Percentiles rank a stretch among this genome's conserved stretches.
Evolutionary conservation across 2,888 invertebrate species (phyloP).

Genomic region (Trachelus stipa): DNA sequence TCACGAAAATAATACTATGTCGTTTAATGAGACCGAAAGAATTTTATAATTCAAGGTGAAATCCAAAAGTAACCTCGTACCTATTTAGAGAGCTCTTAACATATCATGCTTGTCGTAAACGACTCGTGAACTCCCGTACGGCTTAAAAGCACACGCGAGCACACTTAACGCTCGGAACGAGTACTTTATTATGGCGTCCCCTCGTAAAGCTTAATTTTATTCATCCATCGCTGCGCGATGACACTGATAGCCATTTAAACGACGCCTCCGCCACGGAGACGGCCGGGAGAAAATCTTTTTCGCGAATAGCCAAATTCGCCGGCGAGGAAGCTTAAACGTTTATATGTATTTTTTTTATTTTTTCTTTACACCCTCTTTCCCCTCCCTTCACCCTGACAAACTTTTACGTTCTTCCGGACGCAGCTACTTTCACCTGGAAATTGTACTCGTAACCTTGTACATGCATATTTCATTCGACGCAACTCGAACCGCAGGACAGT

Average conservation of each 20-base stretch:
- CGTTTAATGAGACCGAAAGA: background rate
- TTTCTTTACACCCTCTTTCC: background rate
- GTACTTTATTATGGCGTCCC: background rate
- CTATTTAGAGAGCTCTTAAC: background rate
- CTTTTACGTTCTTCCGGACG: constrained; percentile 33
- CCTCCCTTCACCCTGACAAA: background rate
- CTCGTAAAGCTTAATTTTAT: background rate
- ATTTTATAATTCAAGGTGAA: background rate
- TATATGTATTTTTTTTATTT: background rate
- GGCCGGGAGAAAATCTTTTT: background rate
- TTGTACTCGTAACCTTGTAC: constrained; percentile 55
- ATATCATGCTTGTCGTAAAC: background rate
- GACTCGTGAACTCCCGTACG: background rate
- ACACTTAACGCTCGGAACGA: background rate
- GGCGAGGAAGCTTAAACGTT: background rate
- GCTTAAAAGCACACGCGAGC: background rate
- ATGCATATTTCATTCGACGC: constrained; percentile 57
- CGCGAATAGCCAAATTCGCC: background rate
- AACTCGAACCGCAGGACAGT: constrained; percentile 47
- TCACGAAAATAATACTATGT: background rate
- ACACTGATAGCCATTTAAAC: background rate
- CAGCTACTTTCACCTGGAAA: constrained; percentile 53
- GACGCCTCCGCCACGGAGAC: background rate
- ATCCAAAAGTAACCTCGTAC: background rate
- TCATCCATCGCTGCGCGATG: background rate